Conservation (phyloP, 2,797 vertebrate genomes). For the Tachyglossus aculeatus region DNA sequence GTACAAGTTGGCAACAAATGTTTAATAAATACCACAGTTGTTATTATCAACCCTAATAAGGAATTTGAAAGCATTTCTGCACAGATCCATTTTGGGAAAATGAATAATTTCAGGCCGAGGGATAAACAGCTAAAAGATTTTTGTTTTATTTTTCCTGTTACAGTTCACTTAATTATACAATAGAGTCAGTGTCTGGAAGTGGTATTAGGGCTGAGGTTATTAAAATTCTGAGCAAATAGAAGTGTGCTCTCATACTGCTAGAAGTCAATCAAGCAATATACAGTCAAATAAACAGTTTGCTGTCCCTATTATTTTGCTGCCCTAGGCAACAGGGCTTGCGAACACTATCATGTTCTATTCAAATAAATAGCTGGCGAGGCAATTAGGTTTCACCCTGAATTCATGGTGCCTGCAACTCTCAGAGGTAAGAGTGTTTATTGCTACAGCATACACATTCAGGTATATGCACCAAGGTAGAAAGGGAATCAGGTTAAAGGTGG, state of each 20-base stretch:
- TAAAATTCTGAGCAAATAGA: not conserved
- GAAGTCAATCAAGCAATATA: constrained; percentile 16
- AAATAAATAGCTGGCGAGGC: not conserved
- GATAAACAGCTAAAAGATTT: not conserved
- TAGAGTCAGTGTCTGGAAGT: not conserved
- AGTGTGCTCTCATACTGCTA: constrained; percentile 17
- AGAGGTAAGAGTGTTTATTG: constrained; percentile 5
- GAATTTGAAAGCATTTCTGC: not conserved
- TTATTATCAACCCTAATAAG: too few relatives aligned
- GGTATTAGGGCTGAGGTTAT: not conserved
- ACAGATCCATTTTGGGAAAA: not conserved
- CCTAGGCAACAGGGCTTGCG: not conserved
- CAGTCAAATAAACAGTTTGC: constrained; percentile 5
- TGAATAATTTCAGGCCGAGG: not conserved
- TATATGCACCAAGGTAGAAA: not conserved
- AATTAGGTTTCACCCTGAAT: not conserved
- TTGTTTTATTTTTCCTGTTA: constrained; percentile 5
- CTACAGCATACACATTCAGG: not conserved
- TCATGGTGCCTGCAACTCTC: not conserved
- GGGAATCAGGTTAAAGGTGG: not conserved
- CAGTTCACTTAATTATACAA: not conserved
- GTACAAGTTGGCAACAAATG: too few relatives aligned
- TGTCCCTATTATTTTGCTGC: constrained; percentile 15
- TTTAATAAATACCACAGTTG: too few relatives aligned
- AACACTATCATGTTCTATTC: not conserved